phyloP scores from a whole-genome alignment of 2,797 vertebrate species.

The Diglossa cyanea region DNA sequence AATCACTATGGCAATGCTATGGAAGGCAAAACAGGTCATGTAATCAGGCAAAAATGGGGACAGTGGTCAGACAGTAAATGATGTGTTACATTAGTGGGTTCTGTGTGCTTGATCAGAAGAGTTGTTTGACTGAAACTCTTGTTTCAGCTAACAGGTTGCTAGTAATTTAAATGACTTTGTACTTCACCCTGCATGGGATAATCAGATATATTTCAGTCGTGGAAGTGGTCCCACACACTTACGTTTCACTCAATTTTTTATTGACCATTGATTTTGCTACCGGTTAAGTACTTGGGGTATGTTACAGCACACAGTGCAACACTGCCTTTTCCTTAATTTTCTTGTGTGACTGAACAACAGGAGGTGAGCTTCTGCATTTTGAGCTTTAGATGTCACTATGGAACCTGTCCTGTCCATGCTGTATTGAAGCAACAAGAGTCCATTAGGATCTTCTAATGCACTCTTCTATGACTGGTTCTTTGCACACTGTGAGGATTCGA shows the following conservation, averaged over 20 bases:
- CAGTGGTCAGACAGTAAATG: not conserved
- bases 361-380: not conserved
- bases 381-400: not conserved
- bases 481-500: not conserved
- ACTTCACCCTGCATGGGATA: not conserved
- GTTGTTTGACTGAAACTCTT: not conserved
- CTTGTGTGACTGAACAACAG: not conserved
- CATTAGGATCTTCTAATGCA: not conserved
- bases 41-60: not conserved
- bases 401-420: not conserved
- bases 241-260: not conserved
- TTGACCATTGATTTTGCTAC: not conserved
- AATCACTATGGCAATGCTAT: not conserved
- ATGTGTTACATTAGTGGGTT: not conserved
- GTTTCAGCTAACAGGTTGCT: not conserved
- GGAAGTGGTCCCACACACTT: not conserved
- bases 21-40: not conserved
- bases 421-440: not conserved
- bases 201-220: not conserved
- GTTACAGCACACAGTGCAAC: not conserved
- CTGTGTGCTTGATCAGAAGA: not conserved
- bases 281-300: not conserved
- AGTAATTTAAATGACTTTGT: not conserved
- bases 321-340: not conserved
- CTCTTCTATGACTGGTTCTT: not conserved